Base-by-base conservation (phyloP, 2,113 vertebrate genomes). In the Mola mola region DNA sequence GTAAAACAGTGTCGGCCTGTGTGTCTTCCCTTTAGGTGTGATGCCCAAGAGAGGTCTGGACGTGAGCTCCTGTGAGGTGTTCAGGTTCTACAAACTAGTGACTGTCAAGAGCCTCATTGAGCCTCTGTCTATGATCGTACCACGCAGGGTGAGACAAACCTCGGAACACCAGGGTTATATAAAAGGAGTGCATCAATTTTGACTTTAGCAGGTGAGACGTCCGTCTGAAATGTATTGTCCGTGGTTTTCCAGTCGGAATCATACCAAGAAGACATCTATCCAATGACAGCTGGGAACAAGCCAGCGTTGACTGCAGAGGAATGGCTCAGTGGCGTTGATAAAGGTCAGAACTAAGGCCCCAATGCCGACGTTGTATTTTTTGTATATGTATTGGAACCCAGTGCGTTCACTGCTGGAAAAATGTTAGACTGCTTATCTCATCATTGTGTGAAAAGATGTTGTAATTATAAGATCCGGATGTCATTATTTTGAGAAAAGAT, bases 241-340 rank as follows among this genome's bases (percentile, higher is more conserved):
- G 5, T 58, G 0, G 75, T 21, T 76, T 82, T 84, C n/a, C 87
- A 99, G 97, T 96, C 95, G 0, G 97, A 98, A 82, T 93, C 94
- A 0, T 98, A 96, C 90, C 97, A 99, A 72, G 96, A 96, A 55
- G 97, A 99, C 88, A 95, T 98, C 85, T 99, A 98, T 81, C 97
- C 97, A 0, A 91, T 96, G 91, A 98, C 96, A 0, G 92, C 93
- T 1, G 92, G 93, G 29, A 78, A 89, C 57, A 88, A 87, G 50
- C 93, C 97, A 0, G 92, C 96, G 1, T 47, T 98, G 87, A 92
- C 93, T 1, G 94, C 95, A 25, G 90, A 87, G 8, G 91, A 98
- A 81, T 99, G 97, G 97, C 91, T 98, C 48, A 77, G 51, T 0
- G 96, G 97, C 41, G 37, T 94, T 28, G 77, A 95, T 79, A 95